Percentiles rank a stretch among this genome's conserved stretches.
These are phyloP conservation scores for Tetraneura akinire DNA, from an alignment of 1,140 invertebrate species.

Conservation along the genomic window DNA sequence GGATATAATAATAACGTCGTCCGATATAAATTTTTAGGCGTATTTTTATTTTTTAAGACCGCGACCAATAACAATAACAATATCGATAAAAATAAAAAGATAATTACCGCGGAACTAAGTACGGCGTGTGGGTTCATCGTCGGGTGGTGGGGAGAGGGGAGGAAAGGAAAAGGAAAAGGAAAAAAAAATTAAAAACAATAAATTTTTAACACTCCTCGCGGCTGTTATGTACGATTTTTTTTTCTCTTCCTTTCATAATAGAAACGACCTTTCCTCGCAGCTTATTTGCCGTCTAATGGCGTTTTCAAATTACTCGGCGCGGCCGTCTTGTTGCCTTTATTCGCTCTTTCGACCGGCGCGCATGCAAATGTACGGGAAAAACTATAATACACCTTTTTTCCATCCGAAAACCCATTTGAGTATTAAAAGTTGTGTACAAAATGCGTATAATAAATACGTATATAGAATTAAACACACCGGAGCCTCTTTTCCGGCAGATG, in stretches of 20 bases:
- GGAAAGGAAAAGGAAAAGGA: neutral
- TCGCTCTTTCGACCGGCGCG: constrained; percentile 33
- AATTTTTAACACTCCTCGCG: constrained; percentile 47
- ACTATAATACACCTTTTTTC: constrained; percentile 47
- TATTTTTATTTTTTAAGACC: too few species aligned
- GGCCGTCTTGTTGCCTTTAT: constrained; percentile 38
- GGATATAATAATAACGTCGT: neutral
- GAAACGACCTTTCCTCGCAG: constrained; percentile 44
- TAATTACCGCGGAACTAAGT: constrained; percentile 31
- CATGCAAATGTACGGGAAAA: neutral
- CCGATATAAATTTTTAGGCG: neutral
- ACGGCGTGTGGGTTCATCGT: neutral
- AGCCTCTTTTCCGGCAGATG: constrained; percentile 47
- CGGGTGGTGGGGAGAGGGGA: too few species aligned
- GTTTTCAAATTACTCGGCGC: constrained; percentile 40
- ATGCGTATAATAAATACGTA: too few species aligned
- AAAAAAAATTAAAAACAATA: constrained; percentile 44
- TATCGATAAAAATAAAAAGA: constrained; percentile 48
- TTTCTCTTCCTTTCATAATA: constrained; percentile 19
- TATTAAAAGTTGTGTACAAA: constrained; percentile 50
- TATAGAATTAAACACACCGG: constrained; percentile 50
- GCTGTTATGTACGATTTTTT: constrained; percentile 15
- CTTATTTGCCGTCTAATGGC: constrained; percentile 32
- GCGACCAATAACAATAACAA: constrained; percentile 32
- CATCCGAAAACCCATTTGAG: constrained; percentile 36